Conservation (phyloP, 92 coral and sea anemone genomes). For the Heliopora coerulea region DNA sequence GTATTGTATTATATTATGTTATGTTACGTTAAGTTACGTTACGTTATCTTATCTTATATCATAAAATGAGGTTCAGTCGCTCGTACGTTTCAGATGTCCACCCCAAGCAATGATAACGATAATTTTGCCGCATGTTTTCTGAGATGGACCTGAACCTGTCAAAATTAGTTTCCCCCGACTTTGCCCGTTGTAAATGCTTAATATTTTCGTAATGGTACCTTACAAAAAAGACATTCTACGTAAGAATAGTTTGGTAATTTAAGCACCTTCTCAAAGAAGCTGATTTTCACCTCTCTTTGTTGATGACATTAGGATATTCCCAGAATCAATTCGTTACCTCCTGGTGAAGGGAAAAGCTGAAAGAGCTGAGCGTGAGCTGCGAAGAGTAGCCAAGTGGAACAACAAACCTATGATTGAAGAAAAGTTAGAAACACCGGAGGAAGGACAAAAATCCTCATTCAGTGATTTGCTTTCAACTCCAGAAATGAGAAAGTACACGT, state of each 20-base stretch:
- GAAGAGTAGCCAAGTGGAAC: slow-evolving; percentile 58
- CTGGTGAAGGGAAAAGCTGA: slow-evolving; percentile 57
- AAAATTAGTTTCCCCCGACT: no score
- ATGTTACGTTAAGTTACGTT: no score
- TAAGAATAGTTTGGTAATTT: background rate
- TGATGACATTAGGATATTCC: slow-evolving; percentile 45
- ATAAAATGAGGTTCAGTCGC: no score
- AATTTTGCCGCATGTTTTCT: no score
- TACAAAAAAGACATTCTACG: no score
- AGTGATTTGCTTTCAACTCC: slow-evolving; percentile 71
- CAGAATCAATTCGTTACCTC: slow-evolving; percentile 74
- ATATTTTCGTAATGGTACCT: no score
- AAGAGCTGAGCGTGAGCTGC: slow-evolving; percentile 53
- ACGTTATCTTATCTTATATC: no score
- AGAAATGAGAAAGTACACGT: slow-evolving; percentile 50
- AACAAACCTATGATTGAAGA: slow-evolving; percentile 52
- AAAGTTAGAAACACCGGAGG: slow-evolving; percentile 39
- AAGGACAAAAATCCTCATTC: slow-evolving; percentile 43
- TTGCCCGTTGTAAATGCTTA: no score
- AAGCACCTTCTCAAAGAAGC: background rate
- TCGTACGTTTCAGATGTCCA: no score
- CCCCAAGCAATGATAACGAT: no score
- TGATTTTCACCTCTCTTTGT: background rate
- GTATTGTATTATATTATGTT: no score
- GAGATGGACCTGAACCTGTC: no score